Conservation (phyloP, 2,113 vertebrate genomes). For the Bufo bufo region DNA sequence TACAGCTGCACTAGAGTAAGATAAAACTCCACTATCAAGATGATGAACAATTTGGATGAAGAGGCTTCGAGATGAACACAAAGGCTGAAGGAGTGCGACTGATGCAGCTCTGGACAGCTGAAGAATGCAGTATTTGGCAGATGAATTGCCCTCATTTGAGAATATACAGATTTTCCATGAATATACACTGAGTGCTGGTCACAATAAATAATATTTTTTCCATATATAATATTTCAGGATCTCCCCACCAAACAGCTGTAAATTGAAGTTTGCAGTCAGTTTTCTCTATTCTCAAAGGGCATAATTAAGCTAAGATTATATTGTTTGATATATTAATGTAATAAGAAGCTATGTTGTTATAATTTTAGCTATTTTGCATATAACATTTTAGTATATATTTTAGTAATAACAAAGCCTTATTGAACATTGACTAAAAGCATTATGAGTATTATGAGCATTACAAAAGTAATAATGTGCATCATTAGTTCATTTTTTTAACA, state of each 20-base stretch:
- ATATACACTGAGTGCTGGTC: slow-evolving; percentile 82
- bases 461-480: neutral
- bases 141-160: slow-evolving; percentile 94
- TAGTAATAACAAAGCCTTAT: slow-evolving; percentile 71
- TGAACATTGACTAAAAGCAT: slow-evolving; percentile 66
- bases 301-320: slow-evolving; percentile 88
- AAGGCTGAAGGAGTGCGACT: slow-evolving; percentile 85
- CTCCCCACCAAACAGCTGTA: slow-evolving; percentile 82
- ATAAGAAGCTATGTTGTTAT: slow-evolving; percentile 81
- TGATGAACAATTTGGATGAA: slow-evolving; percentile 94
- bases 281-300: slow-evolving; percentile 85
- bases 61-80: slow-evolving; percentile 87
- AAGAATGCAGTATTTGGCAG: slow-evolving; percentile 81
- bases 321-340: slow-evolving; percentile 89
- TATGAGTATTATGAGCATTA: neutral
- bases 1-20: slow-evolving; percentile 90
- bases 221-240: slow-evolving; percentile 84
- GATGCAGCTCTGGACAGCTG: slow-evolving; percentile 83
- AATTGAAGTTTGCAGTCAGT: slow-evolving; percentile 85
- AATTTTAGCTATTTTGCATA: slow-evolving; percentile 73
- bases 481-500: neutral
- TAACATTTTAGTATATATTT: slow-evolving; percentile 74
- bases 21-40: slow-evolving; percentile 91
- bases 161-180: slow-evolving; percentile 89
- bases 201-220: slow-evolving; percentile 83